Evolutionary conservation across 2,113 vertebrate species (phyloP), one percentile per base, ranked within the genome.

Genomic region (Alectura lathami): DNA sequence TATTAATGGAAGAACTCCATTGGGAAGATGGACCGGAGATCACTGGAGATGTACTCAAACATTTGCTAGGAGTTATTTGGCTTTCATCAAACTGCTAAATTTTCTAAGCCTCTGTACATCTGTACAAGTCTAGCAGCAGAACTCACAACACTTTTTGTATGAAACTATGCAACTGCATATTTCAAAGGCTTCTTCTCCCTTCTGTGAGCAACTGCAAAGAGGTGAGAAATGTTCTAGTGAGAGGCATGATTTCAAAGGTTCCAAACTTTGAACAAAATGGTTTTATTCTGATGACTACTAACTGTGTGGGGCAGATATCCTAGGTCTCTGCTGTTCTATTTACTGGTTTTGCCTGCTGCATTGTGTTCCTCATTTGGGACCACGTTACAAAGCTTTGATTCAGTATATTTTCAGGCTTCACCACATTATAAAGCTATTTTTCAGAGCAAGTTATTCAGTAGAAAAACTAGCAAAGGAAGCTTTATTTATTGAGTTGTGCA

Each of bases 351-450:
- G 36, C 27, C 42, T 63, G 3, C 59, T 88, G 16, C 34, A 53
- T 60, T 30, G 6, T 60, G 6, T 63, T 85, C 30, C 16, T 93
- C 23, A 59, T 92, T 89, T 68, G n/a, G 27, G 82, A 87, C 70
- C 36, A 84, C 26, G 67, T 96, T 89, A 93, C 67, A 95, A 95
- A 86, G 50, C 17, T 1, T 64, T 93, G 59, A 96, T 96, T 97
- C 62, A 96, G 54, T 78, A 43, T 78, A 83, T 96, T 96, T 84
- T 91, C 43, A 76, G 73, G 56, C 69, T 93, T 64, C 56, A 59
- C 38, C 3, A 6, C 45, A 77, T 68, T 96, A 23, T 34, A 67
- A 85, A 88, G 84, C 30, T 66, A 40, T 95, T 84, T 96, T 90
- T 86, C 62, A 74, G 56, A 78, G 68, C 42, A 63, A 91, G 86